Evolutionary conservation across 2,888 invertebrate genomes (phyloP), one percentile per base, ranked within the genome.

Genomic region (Nephrocerus scutellatus): DNA sequence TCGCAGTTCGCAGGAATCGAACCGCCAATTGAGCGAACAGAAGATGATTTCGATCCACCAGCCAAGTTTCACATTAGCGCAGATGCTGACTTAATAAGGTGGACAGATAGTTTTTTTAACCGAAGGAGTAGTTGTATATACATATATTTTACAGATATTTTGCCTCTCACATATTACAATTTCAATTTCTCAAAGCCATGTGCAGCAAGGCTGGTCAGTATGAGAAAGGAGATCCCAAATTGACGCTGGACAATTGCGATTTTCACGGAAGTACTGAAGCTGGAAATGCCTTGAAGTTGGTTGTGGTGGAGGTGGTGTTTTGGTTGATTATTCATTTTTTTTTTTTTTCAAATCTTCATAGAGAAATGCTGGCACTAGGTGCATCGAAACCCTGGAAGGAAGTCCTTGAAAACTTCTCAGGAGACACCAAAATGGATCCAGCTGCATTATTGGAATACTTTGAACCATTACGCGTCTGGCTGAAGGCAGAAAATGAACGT

Each of bases 241-340:
- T 79, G 63, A 79, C 84, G 10, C 72, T 91, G 9, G 82, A 90
- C 41, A 77, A 83, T 56, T 92, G 92, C 61, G 90, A 91, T 56
- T 86, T 92, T 53, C 86, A 86, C 62, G 73, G 79, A 51, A 88
- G 82, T 55, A 74, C 74, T n/a, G 76, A 76, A 39, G 90, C 91
- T 25, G 91, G 91, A 30, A 77, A 81, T 51, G 74, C 77, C 5
- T 65, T 84, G 8, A 68, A 73, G 77, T 78, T 56, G 43, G 40
- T 36, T 8, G 9, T n/a, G n/a, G n/a, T n/a, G n/a, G n/a, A n/a
- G n/a, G n/a, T 22, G 14, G 12, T 13, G 9, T 18, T 13, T 29
- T 18, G 15, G 13, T 29, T 6, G 6, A 29, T 29, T 22, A 16
- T 19, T 20, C 10, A 20, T 5, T 18, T 2, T 1, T 24, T 28